Evolutionary conservation across 2,888 invertebrate species (phyloP), one percentile per base, ranked within the genome.

Genomic region (Napeogenes sylphis): DNA sequence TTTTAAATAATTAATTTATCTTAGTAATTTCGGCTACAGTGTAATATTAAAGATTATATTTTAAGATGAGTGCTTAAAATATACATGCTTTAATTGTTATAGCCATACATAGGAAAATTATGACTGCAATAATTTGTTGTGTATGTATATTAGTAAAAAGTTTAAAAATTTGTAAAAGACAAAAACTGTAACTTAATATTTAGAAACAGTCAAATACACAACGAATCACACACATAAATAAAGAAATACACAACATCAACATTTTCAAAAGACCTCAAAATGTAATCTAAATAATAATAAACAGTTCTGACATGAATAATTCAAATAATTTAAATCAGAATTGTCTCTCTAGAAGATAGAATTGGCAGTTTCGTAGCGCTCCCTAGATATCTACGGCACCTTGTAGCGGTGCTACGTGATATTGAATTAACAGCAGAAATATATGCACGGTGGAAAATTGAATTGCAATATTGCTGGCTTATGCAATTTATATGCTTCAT

Each of bases 361-460:
- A 56, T 56, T 56, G 51, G 51, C 30, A 51, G 51, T 10, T 51
- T 51, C 51, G 51, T 51, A 51, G 51, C 51, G 21, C 30, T 51
- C 10, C 51, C 30, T 51, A 51, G 51, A 51, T 30, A 51, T 30
- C 51, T 51, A 51, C 30, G 51, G 21, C 30, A 51, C 51, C 51
- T 51, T n/a, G 51, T 51, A 51, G 51, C 51, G 8, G n/a, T 30
- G 51, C 51, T 30, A 51, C 51, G 51, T 42, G 42, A 42, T 56
- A 56, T 56, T 56, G 38, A 30, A 56, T 56, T 56, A 56, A 21
- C n/a, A 45, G 8, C 35, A n/a, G 35, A 56, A 42, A 42, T 45
- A 30, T 56, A 42, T 14, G 38, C 32, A 55, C 33, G 55, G 14
- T 55, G 42, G 42, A 42, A 42, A 8, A 42, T 42, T 42, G 42